A percentile compares a stretch with the other conserved stretches of the same genome.
Conservation (phyloP, 2,797 vertebrate genomes). For the Philypnodon macrostomus region DNA sequence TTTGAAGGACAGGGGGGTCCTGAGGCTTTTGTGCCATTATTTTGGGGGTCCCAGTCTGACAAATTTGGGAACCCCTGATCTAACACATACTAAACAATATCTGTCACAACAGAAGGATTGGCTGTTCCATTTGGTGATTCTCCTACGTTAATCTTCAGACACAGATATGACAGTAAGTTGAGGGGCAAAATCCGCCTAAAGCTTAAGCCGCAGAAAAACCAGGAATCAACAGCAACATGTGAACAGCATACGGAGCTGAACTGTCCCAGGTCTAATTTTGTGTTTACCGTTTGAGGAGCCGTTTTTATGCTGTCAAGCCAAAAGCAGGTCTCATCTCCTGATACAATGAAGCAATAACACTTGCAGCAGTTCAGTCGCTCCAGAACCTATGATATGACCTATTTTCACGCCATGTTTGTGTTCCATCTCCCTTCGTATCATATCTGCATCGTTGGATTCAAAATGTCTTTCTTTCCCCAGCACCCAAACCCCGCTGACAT, state of each 20-base stretch:
- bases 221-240: conserved; percentile 11
- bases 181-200: conserved; percentile 12
- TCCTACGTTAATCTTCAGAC: conserved; percentile 45
- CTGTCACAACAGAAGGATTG: background rate
- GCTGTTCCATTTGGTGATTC: conserved; percentile 19
- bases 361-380: conserved; percentile 37
- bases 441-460: conserved; percentile 46
- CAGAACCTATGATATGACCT: conserved; percentile 59
- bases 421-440: conserved; percentile 43
- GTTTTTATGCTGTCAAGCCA: conserved; percentile 33
- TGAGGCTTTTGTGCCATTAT: no score
- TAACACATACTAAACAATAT: background rate
- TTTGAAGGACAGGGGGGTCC: no score
- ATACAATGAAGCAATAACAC: conserved; percentile 53
- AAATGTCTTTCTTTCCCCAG: conserved; percentile 33
- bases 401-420: conserved; percentile 55
- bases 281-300: conserved; percentile 52
- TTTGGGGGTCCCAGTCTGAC: no score
- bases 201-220: conserved; percentile 24
- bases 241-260: conserved; percentile 32
- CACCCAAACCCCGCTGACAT: conserved; percentile 46
- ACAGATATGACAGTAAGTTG: conserved; percentile 43
- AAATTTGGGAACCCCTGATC: no score
- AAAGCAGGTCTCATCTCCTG: conserved; percentile 49
- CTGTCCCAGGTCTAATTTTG: conserved; percentile 44